phyloP scores from a whole-genome alignment of 2,797 vertebrate genomes.

The Passerculus sandwichensis region DNA sequence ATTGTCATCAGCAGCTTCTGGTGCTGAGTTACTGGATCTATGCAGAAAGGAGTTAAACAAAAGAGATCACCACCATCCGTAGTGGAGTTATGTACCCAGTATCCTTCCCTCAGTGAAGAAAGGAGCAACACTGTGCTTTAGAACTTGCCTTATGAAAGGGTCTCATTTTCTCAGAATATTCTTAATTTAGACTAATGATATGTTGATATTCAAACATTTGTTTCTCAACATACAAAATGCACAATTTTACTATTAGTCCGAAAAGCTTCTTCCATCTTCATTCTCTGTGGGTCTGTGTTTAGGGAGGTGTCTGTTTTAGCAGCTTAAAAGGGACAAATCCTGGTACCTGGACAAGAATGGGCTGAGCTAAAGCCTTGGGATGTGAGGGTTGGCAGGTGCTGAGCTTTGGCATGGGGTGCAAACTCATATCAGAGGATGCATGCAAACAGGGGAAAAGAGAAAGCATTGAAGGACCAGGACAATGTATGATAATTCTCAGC shows the following conservation, averaged over 20 bases:
- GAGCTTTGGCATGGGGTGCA: background rate
- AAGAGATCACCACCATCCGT: background rate
- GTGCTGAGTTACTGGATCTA: background rate
- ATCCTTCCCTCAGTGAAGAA: background rate
- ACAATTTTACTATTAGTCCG: background rate
- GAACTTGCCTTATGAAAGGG: background rate
- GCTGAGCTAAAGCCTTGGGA: background rate
- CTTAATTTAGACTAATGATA: background rate
- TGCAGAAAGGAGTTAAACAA: background rate
- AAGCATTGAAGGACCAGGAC: background rate
- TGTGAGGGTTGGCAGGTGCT: background rate
- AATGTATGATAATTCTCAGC: background rate
- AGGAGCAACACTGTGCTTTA: background rate
- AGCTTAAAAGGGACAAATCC: background rate
- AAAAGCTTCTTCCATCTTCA: background rate
- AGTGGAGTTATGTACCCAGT: background rate
- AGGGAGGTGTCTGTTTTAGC: background rate
- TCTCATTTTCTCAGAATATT: background rate
- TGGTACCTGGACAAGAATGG: background rate
- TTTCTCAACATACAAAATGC: background rate
- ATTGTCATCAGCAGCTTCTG: background rate
- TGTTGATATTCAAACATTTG: background rate
- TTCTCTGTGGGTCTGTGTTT: background rate
- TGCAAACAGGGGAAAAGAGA: background rate
- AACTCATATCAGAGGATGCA: accelerated